Evolutionary conservation across 2,113 vertebrate species (phyloP).

Genomic region (Otolemur garnettii): DNA sequence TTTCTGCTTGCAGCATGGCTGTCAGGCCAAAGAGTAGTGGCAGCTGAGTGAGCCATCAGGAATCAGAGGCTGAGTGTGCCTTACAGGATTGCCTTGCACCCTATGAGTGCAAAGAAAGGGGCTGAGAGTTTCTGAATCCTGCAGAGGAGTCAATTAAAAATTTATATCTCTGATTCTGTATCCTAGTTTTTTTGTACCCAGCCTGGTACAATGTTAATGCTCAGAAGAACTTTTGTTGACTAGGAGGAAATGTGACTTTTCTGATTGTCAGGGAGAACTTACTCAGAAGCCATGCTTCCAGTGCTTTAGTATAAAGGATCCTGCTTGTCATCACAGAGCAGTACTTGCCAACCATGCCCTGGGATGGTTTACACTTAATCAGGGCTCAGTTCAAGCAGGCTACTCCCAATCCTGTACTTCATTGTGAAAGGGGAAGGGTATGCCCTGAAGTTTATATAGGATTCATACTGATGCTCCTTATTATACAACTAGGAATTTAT

Average conservation of each 20-base stretch:
- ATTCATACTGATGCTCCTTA: constrained; percentile 46
- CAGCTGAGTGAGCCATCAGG: background rate
- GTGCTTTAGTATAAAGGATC: too few relatives aligned
- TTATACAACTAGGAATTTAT: constrained; percentile 47
- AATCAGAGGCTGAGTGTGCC: background rate
- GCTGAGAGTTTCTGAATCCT: background rate
- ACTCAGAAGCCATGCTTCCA: background rate
- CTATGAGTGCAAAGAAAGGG: background rate
- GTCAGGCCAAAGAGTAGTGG: background rate
- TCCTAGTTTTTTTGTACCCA: background rate
- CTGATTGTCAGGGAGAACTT: background rate
- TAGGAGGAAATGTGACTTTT: background rate
- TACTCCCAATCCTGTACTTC: background rate
- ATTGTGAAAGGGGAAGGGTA: background rate
- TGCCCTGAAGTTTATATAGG: constrained; percentile 30
- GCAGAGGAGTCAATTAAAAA: background rate
- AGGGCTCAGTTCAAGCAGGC: background rate
- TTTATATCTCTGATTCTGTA: background rate
- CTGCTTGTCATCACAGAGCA: background rate
- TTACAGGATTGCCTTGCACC: background rate
- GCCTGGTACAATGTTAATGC: too few relatives aligned
- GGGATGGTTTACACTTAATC: background rate
- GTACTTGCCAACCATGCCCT: background rate
- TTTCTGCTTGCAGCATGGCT: background rate
- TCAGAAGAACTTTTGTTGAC: background rate